phyloP scores from a whole-genome alignment of 1,140 invertebrate genomes.

The Ridgeia piscesae region DNA sequence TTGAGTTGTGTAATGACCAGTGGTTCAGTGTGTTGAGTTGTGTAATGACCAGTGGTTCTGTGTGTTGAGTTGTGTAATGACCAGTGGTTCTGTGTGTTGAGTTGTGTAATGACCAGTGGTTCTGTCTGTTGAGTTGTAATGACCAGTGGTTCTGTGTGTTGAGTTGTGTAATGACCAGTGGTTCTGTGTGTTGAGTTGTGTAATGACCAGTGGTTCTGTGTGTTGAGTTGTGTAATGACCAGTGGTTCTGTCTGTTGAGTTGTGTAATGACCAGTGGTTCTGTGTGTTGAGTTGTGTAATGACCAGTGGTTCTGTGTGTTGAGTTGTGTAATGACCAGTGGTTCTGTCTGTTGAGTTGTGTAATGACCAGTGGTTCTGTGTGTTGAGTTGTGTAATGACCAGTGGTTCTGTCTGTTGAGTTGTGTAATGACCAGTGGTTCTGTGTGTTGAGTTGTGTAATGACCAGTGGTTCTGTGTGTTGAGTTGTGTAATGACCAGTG shows the following conservation, averaged over 20 bases:
- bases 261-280: background rate
- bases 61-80: background rate
- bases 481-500: background rate
- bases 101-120: background rate
- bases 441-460: background rate
- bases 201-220: slow-evolving; percentile 4
- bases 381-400: background rate
- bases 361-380: too few species aligned
- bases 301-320: slow-evolving; percentile 3
- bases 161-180: background rate
- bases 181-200: background rate
- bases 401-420: too few species aligned
- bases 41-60: background rate
- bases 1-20: too few species aligned
- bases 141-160: background rate
- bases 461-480: too few species aligned
- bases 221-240: too few species aligned
- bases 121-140: too few species aligned
- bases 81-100: background rate
- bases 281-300: background rate
- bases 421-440: too few species aligned
- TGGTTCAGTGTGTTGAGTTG: background rate
- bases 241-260: background rate
- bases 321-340: too few species aligned
- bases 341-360: background rate